phyloP scores from a whole-genome alignment of 2,888 invertebrate genomes.

The Penaeus monodon region DNA sequence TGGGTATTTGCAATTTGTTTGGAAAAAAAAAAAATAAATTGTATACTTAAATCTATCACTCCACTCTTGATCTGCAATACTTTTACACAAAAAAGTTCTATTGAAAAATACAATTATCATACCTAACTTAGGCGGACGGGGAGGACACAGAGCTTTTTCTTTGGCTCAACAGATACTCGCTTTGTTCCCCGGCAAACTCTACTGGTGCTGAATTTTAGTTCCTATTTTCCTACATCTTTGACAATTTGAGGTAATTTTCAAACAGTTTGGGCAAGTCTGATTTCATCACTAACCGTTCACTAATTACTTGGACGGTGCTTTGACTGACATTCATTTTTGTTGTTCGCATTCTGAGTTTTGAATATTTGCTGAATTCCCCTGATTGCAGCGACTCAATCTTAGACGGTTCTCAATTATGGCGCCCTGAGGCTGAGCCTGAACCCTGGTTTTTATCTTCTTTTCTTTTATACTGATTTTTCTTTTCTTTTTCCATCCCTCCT shows the following conservation, averaged over 20 bases:
- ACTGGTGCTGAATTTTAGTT: background rate
- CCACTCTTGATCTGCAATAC: too few species aligned
- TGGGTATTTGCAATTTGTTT: background rate
- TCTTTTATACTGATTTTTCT: background rate
- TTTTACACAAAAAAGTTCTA: too few species aligned
- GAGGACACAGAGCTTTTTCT: constrained; percentile 74
- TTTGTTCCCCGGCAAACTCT: background rate
- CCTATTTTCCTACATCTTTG: background rate
- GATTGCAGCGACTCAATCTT: too few species aligned
- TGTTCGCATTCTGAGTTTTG: background rate
- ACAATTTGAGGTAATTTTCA: constrained; percentile 5
- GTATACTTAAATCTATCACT: too few species aligned
- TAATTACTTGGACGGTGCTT: background rate
- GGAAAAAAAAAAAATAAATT: background rate
- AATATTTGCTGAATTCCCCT: background rate
- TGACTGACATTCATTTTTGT: background rate
- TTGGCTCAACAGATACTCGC: constrained; percentile 14
- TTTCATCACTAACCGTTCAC: background rate
- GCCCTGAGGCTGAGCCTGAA: too few species aligned
- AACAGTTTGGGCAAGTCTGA: constrained; percentile 1
- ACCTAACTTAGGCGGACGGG: constrained; percentile 78
- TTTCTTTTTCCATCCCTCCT: background rate
- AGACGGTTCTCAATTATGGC: too few species aligned
- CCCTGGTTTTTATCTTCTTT: background rate
- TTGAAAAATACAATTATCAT: constrained; percentile 67